A percentile compares a stretch with the other conserved stretches of the same genome.
phyloP scores from a whole-genome alignment of 2,113 vertebrate genomes.

The Salvelinus fontinalis region DNA sequence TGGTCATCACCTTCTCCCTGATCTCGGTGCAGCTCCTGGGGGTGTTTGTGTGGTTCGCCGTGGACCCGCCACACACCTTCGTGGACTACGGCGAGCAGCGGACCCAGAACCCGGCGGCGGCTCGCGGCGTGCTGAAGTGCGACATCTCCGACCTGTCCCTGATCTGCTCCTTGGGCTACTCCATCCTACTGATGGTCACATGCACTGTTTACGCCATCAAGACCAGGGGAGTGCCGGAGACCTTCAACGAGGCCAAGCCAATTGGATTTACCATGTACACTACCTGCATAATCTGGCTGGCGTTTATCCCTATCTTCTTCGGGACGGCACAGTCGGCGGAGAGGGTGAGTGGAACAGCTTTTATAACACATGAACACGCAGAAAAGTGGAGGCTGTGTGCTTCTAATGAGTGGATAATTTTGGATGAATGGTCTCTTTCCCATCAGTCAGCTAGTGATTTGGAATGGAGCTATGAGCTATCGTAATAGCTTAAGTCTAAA shows the following conservation, averaged over 20 bases:
- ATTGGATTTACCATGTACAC: conserved; percentile 99
- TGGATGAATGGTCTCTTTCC: background rate
- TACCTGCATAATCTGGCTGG: conserved; percentile 99
- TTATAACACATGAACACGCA: no score
- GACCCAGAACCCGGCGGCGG: conserved; percentile 86
- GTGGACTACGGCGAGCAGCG: conserved; percentile 96
- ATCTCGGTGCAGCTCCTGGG: conserved; percentile 95
- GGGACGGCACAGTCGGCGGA: conserved; percentile 97
- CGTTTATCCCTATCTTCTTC: conserved; percentile 99
- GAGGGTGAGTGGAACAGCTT: conserved; percentile 80
- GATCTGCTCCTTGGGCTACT: conserved; percentile 97
- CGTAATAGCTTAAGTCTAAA: conserved; percentile 33
- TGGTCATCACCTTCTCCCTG: conserved; percentile 95
- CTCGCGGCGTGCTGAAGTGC: conserved; percentile 95
- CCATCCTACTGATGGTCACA: conserved; percentile 99
- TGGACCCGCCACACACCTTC: conserved; percentile 90
- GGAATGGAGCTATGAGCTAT: conserved; percentile 26
- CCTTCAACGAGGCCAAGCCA: conserved; percentile 99
- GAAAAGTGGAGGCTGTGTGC: background rate
- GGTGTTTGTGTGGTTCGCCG: conserved; percentile 92
- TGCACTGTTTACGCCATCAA: conserved; percentile 99
- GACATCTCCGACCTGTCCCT: conserved; percentile 99
- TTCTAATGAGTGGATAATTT: background rate
- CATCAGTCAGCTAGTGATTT: conserved; percentile 3
- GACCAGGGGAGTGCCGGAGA: conserved; percentile 95